Evolutionary conservation across 2,797 vertebrate genomes (phyloP).

Genomic region (Remorina albescens): DNA sequence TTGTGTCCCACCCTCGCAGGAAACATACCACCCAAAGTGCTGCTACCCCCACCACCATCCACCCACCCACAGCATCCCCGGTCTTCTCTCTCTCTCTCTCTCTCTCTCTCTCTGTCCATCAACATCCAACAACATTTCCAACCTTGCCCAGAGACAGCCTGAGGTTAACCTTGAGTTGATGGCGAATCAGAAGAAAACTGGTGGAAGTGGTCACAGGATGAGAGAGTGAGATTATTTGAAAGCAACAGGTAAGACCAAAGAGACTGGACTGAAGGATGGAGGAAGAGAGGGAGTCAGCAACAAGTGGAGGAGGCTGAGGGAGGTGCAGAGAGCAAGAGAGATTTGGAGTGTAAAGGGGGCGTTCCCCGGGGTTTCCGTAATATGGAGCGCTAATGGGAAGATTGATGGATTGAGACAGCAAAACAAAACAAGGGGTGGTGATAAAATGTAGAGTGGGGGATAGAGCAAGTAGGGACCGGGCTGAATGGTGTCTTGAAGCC

Average conservation of each 20-base stretch:
- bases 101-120: slow-evolving; percentile 34
- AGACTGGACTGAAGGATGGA: slow-evolving; percentile 35
- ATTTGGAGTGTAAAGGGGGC: slow-evolving; percentile 85
- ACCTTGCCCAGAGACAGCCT: neutral
- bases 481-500: slow-evolving; percentile 80
- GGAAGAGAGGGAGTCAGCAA: slow-evolving; percentile 70
- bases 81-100: slow-evolving; percentile 26
- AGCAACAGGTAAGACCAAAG: slow-evolving; percentile 53
- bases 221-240: neutral
- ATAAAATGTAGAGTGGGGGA: slow-evolving; percentile 85
- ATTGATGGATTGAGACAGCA: slow-evolving; percentile 94
- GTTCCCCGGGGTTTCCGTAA: slow-evolving; percentile 90
- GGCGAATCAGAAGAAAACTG: slow-evolving; percentile 1
- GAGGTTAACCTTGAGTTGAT: slow-evolving; percentile 8
- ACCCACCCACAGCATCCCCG: slow-evolving; percentile 77
- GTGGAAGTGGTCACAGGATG: too few relatives aligned
- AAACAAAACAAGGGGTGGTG: slow-evolving; percentile 87
- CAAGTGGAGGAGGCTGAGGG: slow-evolving; percentile 81
- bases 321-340: slow-evolving; percentile 60
- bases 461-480: slow-evolving; percentile 70
- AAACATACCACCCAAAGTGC: slow-evolving; percentile 97
- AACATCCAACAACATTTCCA: slow-evolving; percentile 35
- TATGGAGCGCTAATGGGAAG: slow-evolving; percentile 94
- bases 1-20: slow-evolving; percentile 87
- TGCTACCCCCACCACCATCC: slow-evolving; percentile 79